Evolutionary conservation across 2,797 vertebrate species (phyloP).

Genomic region (Sebastes oblongus): DNA sequence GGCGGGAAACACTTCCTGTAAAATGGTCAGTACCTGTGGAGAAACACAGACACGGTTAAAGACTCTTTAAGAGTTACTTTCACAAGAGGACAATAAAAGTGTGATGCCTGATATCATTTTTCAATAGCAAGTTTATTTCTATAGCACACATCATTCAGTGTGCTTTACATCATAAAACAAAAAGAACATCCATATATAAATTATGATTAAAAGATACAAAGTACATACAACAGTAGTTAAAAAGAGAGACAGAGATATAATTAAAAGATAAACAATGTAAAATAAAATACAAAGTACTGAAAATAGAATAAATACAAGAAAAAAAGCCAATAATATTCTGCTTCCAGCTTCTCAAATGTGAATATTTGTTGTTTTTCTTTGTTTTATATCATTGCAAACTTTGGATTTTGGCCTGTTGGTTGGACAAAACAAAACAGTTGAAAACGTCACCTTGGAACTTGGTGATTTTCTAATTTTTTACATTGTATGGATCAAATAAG

Average conservation of each 20-base stretch:
- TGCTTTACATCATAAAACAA: too few relatives aligned
- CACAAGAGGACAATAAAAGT: not conserved
- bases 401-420: not conserved
- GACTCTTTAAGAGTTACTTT: not conserved
- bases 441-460: not conserved
- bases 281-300: too few relatives aligned
- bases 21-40: constrained; percentile 87
- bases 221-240: too few relatives aligned
- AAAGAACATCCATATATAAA: too few relatives aligned
- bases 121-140: too few relatives aligned
- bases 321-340: not conserved
- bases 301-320: not conserved
- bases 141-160: too few relatives aligned
- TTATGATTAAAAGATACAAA: too few relatives aligned
- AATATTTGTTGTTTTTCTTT: not conserved
- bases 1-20: constrained; percentile 94
- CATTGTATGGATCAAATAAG: not conserved
- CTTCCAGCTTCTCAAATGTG: not conserved
- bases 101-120: too few relatives aligned
- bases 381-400: not conserved
- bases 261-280: too few relatives aligned
- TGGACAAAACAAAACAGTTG: not conserved
- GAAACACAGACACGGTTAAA: not conserved
- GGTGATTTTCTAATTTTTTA: not conserved
- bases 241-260: too few relatives aligned